Evolutionary conservation across 2,888 invertebrate species (phyloP).

Genomic region (Napeogenes inachia): DNA sequence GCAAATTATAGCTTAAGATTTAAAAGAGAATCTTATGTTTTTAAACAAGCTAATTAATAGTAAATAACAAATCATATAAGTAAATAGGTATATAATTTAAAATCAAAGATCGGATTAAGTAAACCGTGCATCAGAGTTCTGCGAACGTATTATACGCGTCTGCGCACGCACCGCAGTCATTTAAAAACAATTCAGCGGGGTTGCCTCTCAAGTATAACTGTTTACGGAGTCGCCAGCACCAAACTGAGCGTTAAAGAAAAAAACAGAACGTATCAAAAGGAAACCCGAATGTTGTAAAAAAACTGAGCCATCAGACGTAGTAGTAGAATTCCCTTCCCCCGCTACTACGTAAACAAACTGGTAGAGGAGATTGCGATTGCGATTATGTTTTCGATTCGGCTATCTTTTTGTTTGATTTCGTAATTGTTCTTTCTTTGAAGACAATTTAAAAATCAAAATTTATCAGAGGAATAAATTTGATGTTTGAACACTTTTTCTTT

Average conservation of each 20-base stretch:
- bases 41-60: no score
- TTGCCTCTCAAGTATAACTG: conserved; percentile 71
- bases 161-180: conserved; percentile 49
- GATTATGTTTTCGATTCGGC: not conserved
- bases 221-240: conserved; percentile 70
- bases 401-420: no score
- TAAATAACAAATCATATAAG: not conserved
- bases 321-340: conserved; percentile 54
- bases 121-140: conserved; percentile 33
- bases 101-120: conserved; percentile 16
- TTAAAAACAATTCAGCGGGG: conserved; percentile 74
- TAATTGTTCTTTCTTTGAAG: no score
- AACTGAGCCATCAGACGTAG: conserved; percentile 46
- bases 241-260: conserved; percentile 68
- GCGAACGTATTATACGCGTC: conserved; percentile 39
- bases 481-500: no score
- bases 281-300: conserved; percentile 46
- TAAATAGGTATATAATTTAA: conserved; percentile 11
- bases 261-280: conserved; percentile 38
- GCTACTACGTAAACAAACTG: conserved; percentile 48
- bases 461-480: no score
- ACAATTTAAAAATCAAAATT: no score
- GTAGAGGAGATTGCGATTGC: conserved; percentile 12
- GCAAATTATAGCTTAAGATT: no score
- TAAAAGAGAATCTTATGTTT: no score